Evolutionary conservation across 2,888 invertebrate genomes (phyloP), one percentile per base, ranked within the genome.

Genomic region (Nemoura dubitans): DNA sequence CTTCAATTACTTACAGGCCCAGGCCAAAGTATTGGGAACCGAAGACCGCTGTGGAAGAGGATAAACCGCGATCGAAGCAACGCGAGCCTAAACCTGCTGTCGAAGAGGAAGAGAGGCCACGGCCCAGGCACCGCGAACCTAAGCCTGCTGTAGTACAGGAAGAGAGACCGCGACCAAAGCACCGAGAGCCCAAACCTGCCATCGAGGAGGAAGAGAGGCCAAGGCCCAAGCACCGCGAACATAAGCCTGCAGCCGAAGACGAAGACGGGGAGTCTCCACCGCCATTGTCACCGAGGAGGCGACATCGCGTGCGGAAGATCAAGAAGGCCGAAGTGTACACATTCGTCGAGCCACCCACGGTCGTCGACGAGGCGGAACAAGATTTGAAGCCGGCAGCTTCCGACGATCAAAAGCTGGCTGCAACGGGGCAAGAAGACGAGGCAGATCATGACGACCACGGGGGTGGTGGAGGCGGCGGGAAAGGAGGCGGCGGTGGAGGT

Each of bases 371-470:
- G 2, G 83, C 7, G 26, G 59, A 26, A 21, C n/a, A 30, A 26
- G 59, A 43, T 28, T 76, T 59, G 29, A 59, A 84, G 76, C 29
- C 76, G 7, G 84, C 43, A 0, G 84, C 84, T 0, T 59, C 84
- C 28, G 84, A 84, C 26, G 84, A 84, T 29, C 84, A 84, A 76
- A 76, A 27, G 16, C 27, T 59, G 21, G 84, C 59, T 16, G 83
- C 42, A 0, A 43, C 83, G 16, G 83, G 83, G 5, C 83, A 83
- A 5, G 83, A 29, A n/a, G 84, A 59, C 27, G 76, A 29, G 6
- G 84, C 76, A 5, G 76, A 26, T 25, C 36, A 42, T 5, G 83
- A 42, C 25, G 84, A 59, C 25, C 42, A 42, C n/a, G 84, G 84
- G 3, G 28, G 76, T 10, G 84, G 84, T 59, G 76, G 76, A 10